These are phyloP conservation scores for Neolamprologus ventralis DNA, from an alignment of 2,113 vertebrate species.

Conservation along the genomic window DNA sequence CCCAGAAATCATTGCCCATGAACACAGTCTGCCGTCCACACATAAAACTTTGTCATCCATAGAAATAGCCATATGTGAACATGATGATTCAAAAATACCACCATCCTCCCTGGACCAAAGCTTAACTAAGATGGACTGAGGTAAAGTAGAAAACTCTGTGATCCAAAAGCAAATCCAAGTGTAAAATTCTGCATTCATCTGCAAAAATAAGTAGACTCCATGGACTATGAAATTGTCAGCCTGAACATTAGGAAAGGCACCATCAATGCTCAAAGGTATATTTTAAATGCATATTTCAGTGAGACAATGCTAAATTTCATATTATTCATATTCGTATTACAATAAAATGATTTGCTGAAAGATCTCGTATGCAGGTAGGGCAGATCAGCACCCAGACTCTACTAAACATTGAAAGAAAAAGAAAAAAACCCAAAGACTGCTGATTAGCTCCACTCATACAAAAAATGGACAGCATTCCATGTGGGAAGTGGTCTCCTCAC, in stretches of 20 bases:
- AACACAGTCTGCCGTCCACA: background rate
- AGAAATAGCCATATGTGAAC: background rate
- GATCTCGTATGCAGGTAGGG: fast-evolving
- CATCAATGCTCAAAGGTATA: background rate
- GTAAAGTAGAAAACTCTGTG: background rate
- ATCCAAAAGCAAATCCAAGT: background rate
- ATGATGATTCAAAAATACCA: fast-evolving
- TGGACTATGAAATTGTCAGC: background rate
- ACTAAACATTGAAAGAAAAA: background rate
- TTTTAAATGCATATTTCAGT: background rate
- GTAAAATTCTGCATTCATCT: background rate
- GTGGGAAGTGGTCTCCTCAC: background rate
- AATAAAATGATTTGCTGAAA: background rate
- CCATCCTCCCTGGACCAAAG: background rate
- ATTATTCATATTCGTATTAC: background rate
- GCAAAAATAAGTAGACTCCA: background rate
- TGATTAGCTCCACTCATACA: background rate
- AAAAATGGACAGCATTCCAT: background rate
- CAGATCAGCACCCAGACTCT: background rate
- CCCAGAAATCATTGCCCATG: background rate
- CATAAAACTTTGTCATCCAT: background rate
- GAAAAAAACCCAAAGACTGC: background rate
- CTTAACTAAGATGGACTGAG: fast-evolving
- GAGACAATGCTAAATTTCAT: background rate
- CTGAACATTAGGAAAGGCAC: background rate